Conservation (phyloP, 2,113 vertebrate species). For the Microcebus lehilahytsara region DNA sequence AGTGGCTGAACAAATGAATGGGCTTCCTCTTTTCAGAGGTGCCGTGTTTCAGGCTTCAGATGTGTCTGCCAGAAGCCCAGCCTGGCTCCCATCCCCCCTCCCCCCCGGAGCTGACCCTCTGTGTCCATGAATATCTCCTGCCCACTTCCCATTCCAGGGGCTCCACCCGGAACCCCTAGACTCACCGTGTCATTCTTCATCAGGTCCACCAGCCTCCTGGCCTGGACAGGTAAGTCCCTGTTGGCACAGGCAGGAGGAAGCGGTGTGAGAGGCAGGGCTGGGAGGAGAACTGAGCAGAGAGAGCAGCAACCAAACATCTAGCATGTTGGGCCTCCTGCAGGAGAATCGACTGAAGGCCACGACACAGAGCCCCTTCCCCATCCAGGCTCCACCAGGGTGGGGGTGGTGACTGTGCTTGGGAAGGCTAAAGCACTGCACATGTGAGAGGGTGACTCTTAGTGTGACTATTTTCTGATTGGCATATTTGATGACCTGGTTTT, state of each 20-base stretch:
- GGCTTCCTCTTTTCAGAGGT: background rate
- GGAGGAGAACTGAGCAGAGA: background rate
- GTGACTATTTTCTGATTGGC: background rate
- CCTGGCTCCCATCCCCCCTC: background rate
- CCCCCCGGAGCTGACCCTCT: too few relatives aligned
- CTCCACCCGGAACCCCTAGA: background rate
- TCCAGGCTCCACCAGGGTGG: background rate
- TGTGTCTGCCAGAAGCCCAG: background rate
- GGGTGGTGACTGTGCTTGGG: background rate
- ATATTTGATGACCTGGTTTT: background rate
- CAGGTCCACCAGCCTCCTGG: constrained; percentile 74
- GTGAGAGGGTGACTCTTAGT: accelerated
- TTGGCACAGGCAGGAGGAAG: constrained; percentile 28
- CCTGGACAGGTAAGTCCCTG: constrained; percentile 79
- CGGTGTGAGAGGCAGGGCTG: background rate
- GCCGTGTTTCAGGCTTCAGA: background rate
- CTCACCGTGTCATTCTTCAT: constrained; percentile 83
- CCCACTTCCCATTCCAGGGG: background rate
- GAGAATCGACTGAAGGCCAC: background rate
- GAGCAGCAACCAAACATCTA: background rate
- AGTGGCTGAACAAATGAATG: background rate
- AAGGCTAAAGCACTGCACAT: background rate
- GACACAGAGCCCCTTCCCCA: background rate
- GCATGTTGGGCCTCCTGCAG: too few relatives aligned
- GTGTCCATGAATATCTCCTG: background rate